Conservation (phyloP, 2,797 vertebrate species). For the Falco columbarius region DNA sequence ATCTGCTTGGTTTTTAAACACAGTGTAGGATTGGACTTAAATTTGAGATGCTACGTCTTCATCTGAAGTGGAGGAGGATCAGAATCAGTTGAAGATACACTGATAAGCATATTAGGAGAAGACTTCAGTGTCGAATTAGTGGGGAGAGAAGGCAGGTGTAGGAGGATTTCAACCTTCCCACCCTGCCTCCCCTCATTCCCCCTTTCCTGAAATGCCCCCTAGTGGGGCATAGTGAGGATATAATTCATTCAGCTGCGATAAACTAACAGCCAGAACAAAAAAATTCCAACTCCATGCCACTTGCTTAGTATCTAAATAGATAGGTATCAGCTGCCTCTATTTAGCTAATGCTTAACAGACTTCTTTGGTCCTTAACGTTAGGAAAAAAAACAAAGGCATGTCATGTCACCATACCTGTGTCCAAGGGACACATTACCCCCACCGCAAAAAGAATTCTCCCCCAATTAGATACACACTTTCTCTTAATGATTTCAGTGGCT, state of each 20-base stretch:
- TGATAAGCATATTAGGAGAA: background rate
- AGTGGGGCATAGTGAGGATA: background rate
- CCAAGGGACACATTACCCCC: background rate
- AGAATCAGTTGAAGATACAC: background rate
- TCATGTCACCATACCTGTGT: constrained; percentile 20
- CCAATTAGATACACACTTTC: background rate
- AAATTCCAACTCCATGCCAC: background rate
- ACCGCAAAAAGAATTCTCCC: background rate
- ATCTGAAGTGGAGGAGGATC: background rate
- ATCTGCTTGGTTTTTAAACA: background rate
- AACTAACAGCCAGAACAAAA: background rate
- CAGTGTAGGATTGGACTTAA: background rate
- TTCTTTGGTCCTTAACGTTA: background rate
- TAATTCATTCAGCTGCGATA: background rate
- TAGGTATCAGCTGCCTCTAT: background rate
- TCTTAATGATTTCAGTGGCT: constrained; percentile 24
- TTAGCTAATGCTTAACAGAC: background rate
- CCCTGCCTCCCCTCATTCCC: background rate
- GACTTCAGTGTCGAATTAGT: background rate
- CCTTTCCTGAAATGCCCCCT: background rate
- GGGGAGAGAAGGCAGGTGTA: background rate
- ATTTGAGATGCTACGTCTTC: background rate
- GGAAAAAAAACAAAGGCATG: constrained; percentile 38
- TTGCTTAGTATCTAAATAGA: background rate
- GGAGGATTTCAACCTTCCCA: background rate